Conservation (phyloP, 1,140 invertebrate species). For the Drosophila punjabiensis region DNA sequence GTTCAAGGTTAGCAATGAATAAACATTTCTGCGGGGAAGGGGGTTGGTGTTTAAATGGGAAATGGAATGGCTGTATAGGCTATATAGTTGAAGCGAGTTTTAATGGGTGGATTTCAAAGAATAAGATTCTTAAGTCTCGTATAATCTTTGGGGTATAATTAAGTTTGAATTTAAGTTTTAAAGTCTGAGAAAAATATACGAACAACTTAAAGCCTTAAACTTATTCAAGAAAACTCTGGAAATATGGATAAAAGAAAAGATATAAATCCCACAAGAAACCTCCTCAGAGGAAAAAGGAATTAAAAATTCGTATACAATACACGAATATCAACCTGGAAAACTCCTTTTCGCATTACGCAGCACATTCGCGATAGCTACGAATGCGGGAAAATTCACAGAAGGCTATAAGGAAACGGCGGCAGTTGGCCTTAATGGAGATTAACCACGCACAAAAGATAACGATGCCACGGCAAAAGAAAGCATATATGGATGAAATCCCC, state of each 20-base stretch:
- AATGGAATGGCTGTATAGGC: background rate
- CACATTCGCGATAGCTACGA: background rate
- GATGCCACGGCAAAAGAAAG: conserved; percentile 11
- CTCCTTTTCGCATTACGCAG: background rate
- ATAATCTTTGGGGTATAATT: background rate
- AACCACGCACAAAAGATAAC: conserved; percentile 47
- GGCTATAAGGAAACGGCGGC: conserved; percentile 17
- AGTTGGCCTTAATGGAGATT: conserved; percentile 44
- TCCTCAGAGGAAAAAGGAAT: background rate
- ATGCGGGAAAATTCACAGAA: background rate
- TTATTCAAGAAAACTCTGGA: background rate
- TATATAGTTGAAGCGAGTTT: background rate
- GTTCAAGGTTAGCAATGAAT: conserved; percentile 39
- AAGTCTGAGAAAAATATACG: background rate
- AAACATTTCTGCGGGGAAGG: background rate
- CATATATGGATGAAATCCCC: conserved; percentile 47
- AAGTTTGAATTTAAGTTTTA: no score
- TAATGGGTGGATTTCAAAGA: background rate
- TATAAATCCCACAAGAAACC: background rate
- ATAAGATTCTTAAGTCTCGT: background rate
- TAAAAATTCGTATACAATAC: conserved; percentile 2
- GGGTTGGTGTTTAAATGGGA: background rate
- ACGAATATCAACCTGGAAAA: conserved; percentile 21
- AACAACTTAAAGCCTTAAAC: background rate
- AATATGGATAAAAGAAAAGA: background rate